phyloP scores from a whole-genome alignment of 2,113 vertebrate genomes.

The Silurus asotus region DNA sequence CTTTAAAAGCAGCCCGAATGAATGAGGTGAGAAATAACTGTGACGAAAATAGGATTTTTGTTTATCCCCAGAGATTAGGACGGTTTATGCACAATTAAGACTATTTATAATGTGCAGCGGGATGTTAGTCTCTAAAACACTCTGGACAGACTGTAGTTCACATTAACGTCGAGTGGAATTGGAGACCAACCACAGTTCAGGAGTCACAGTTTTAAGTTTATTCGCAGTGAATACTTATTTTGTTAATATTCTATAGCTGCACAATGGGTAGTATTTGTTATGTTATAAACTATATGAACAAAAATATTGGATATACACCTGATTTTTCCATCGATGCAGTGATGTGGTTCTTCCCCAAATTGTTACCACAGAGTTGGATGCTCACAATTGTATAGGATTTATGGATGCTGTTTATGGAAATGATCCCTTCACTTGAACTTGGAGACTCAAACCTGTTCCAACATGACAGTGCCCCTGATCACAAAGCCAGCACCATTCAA shows the following conservation, averaged over 20 bases:
- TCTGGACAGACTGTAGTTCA: neutral
- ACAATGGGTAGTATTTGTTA: no score
- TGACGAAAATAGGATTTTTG: conserved; percentile 31
- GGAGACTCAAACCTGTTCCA: no score
- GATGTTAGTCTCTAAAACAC: conserved; percentile 13
- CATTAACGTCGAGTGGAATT: neutral
- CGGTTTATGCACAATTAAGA: conserved; percentile 12
- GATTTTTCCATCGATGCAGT: no score
- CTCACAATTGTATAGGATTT: no score
- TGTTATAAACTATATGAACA: no score
- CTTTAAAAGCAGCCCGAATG: neutral
- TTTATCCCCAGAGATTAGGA: conserved; percentile 19
- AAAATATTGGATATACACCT: no score
- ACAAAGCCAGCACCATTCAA: no score
- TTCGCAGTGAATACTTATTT: neutral
- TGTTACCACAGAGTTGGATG: no score
- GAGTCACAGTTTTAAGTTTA: neutral
- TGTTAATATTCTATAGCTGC: neutral
- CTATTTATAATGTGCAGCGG: conserved; percentile 20
- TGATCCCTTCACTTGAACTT: no score
- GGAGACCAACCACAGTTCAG: conserved; percentile 21
- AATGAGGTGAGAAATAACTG: conserved; percentile 20
- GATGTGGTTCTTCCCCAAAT: no score
- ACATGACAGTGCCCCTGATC: no score
- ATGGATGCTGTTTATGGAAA: no score